phyloP scores from a whole-genome alignment of 2,888 invertebrate genomes.

The Standfussiana lucernea region DNA sequence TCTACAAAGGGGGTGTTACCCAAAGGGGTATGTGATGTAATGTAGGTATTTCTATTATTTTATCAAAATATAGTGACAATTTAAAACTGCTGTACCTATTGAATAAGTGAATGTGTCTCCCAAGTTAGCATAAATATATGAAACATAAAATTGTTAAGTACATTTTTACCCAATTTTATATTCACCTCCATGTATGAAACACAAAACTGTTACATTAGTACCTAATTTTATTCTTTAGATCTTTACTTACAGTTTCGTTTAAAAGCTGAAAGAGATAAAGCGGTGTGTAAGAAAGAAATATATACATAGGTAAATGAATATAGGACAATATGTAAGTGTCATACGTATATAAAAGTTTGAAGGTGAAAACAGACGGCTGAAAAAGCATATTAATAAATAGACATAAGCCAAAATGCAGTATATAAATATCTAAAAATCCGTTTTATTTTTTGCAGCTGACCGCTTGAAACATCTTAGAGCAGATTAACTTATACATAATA shows the following conservation, averaged over 20 bases:
- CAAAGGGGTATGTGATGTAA: too few relatives aligned
- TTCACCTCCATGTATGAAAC: constrained; percentile 11
- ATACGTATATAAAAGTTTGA: not conserved
- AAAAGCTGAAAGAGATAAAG: constrained; percentile 46
- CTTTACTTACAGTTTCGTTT: constrained; percentile 33
- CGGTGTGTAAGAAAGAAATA: constrained; percentile 26
- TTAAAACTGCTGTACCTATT: not conserved
- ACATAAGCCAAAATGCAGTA: not conserved
- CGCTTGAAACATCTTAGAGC: not conserved
- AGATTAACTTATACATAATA: not conserved
- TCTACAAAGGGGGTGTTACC: too few relatives aligned
- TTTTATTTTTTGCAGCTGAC: not conserved
- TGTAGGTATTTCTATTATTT: not conserved
- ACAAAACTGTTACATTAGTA: not conserved
- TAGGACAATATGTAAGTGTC: not conserved
- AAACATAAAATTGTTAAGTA: constrained; percentile 5
- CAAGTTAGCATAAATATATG: constrained; percentile 7
- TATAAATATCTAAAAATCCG: not conserved
- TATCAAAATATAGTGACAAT: not conserved
- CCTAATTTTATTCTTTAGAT: not conserved
- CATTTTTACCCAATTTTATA: not conserved
- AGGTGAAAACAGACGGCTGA: not conserved
- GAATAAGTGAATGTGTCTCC: not conserved
- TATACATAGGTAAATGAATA: constrained; percentile 22
- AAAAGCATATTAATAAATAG: not conserved